A percentile compares a stretch with the other conserved stretches of the same genome.
phyloP scores from a whole-genome alignment of 2,797 vertebrate species.

The Tarsius wallacei region DNA sequence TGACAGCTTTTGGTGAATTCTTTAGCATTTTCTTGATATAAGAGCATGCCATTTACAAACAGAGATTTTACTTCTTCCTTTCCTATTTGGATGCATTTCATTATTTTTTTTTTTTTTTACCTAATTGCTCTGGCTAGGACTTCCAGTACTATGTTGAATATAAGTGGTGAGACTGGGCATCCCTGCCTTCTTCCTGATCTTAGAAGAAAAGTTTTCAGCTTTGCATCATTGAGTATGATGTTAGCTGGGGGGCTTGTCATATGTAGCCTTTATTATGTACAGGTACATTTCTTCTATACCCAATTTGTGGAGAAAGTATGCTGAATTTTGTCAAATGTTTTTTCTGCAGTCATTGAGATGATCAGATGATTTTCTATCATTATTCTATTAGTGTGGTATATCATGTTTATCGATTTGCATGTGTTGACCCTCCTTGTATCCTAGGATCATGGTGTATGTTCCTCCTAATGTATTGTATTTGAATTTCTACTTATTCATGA shows the following conservation, averaged over 20 bases:
- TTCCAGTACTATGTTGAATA: neutral
- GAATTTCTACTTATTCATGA: neutral
- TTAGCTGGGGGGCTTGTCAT: neutral
- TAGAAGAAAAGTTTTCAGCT: neutral
- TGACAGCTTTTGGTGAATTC: neutral
- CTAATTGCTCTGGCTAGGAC: neutral
- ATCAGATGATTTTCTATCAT: too few relatives aligned
- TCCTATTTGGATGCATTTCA: neutral
- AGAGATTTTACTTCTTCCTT: neutral
- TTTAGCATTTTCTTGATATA: neutral
- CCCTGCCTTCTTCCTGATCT: neutral
- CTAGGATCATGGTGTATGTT: neutral
- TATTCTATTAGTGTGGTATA: neutral
- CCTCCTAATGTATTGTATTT: neutral
- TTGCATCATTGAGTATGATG: too few relatives aligned
- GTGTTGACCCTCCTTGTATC: neutral
- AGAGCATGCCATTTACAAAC: neutral
- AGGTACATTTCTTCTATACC: neutral
- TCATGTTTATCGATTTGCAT: neutral
- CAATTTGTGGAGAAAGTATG: neutral
- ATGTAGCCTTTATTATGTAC: neutral
- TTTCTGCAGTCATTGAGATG: too few relatives aligned
- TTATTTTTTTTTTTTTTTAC: neutral
- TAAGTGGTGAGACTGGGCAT: neutral
- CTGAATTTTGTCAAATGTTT: too few relatives aligned